phyloP scores from a whole-genome alignment of 1,140 invertebrate species.

The Lordiphosa collinella region DNA sequence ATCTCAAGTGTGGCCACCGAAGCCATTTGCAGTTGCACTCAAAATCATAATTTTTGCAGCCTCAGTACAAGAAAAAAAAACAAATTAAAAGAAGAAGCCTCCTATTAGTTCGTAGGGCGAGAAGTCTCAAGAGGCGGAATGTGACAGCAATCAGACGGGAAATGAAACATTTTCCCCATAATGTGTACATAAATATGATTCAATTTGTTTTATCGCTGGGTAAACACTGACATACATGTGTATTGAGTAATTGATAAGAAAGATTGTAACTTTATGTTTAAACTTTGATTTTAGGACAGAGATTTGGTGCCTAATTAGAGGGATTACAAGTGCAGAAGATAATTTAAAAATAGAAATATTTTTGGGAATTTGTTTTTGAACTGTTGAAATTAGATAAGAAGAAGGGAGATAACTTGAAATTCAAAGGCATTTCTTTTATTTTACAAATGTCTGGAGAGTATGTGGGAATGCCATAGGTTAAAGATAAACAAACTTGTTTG shows the following conservation, averaged over 20 bases:
- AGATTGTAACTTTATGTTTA: constrained; percentile 6
- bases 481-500: too few species aligned
- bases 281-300: not conserved
- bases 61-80: constrained; percentile 8
- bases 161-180: not conserved
- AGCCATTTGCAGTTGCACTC: constrained; percentile 60
- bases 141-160: constrained; percentile 1
- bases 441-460: too few species aligned
- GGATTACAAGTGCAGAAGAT: constrained; percentile 9
- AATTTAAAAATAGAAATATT: constrained; percentile 23
- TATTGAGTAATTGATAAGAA: constrained; percentile 8
- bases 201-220: constrained; percentile 19
- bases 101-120: constrained; percentile 9
- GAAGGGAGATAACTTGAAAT: too few species aligned
- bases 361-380: not conserved
- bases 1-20: constrained; percentile 50
- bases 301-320: not conserved
- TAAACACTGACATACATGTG: constrained; percentile 2
- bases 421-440: too few species aligned
- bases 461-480: too few species aligned
- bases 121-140: constrained; percentile 29
- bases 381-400: too few species aligned
- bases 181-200: constrained; percentile 12
- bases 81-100: constrained; percentile 5
- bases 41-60: constrained; percentile 33